Evolutionary conservation across 2,797 vertebrate species (phyloP), one percentile per base, ranked within the genome.

Genomic region (Sebastes ruberrimus): DNA sequence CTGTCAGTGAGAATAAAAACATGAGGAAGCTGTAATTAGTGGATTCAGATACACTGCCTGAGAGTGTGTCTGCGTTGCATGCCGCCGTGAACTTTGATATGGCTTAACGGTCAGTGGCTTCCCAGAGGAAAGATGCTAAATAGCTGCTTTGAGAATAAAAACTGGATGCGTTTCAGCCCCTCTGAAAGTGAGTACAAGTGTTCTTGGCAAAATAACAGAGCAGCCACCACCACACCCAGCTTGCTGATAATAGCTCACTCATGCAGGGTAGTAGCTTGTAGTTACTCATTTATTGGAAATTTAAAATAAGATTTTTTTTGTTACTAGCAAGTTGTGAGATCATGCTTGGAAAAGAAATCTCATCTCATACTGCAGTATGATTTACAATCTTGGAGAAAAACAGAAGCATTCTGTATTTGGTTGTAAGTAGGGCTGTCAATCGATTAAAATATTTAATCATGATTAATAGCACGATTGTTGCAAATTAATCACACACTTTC

Each of bases 1-100:
- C 76, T 80, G 89, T 85, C 86, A 69, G 27, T 13, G 53, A 68
- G 65, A 77, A 82, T 81, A 52, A 89, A 90, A 92, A 86, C 84
- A 90, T 1, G 5, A 52, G 33, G 16, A 67, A 46, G 64, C 57
- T 77, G 80, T 88, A 89, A 91, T 94, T 91, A 80, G 82, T 61
- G 61, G 68, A 65, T 57, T 72, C 18, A 68, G 60, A 86, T 67
- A 64, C 60, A 80, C 75, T 56, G 74, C 20, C 55, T 60, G n/a
- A 66, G 80, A 67, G 74, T 22, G 71, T 74, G 72, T 76, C 52
- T 81, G 69, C 10, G 20, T 60, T 75, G 55, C 14, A 18, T 61
- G 65, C 80, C 1, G 14, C 82, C 49, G 22, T 81, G 76, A 81
- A 76, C 80, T 87, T 71, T 81, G 74, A 88, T 87, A 77, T 71